These are phyloP conservation scores for Brassicogethes aeneus DNA, from an alignment of 2,888 invertebrate species.

Conservation along the genomic window DNA sequence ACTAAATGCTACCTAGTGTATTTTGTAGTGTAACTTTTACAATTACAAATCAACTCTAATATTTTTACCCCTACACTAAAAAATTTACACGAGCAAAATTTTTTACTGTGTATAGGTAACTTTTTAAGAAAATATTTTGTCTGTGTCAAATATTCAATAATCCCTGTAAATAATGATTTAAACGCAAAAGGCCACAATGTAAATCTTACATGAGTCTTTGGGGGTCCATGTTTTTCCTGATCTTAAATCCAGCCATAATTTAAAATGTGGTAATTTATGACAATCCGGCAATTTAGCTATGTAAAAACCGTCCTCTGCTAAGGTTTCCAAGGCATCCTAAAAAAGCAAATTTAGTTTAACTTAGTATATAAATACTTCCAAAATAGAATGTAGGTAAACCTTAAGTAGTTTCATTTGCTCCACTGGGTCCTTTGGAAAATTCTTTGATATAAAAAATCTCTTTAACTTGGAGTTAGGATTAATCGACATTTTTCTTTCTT, in stretches of 20 bases:
- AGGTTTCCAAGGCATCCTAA: conserved; percentile 14
- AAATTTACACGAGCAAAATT: too few species aligned
- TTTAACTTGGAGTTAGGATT: conserved; percentile 11
- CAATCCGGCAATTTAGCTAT: conserved; percentile 35
- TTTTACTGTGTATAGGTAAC: too few species aligned
- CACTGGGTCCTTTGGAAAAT: conserved; percentile 23
- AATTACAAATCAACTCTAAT: too few species aligned
- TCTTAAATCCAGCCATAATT: conserved; percentile 35
- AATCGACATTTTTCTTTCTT: too few species aligned
- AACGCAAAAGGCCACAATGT: too few species aligned
- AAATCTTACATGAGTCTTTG: conserved; percentile 24
- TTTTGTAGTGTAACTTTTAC: too few species aligned
- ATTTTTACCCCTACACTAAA: too few species aligned
- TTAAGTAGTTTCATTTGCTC: conserved; percentile 26
- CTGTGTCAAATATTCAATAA: too few species aligned
- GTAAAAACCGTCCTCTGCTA: conserved; percentile 37
- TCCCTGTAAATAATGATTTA: too few species aligned
- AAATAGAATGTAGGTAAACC: conserved; percentile 12
- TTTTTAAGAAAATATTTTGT: too few species aligned
- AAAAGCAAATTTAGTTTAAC: conserved; percentile 2
- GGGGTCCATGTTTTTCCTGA: conserved; percentile 27
- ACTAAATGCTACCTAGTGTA: too few species aligned
- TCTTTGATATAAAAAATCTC: conserved; percentile 28
- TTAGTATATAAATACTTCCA: too few species aligned
- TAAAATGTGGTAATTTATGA: conserved; percentile 35